These are phyloP conservation scores for Mus caroli DNA, from an alignment of 2,797 vertebrate genomes.

Conservation along the genomic window DNA sequence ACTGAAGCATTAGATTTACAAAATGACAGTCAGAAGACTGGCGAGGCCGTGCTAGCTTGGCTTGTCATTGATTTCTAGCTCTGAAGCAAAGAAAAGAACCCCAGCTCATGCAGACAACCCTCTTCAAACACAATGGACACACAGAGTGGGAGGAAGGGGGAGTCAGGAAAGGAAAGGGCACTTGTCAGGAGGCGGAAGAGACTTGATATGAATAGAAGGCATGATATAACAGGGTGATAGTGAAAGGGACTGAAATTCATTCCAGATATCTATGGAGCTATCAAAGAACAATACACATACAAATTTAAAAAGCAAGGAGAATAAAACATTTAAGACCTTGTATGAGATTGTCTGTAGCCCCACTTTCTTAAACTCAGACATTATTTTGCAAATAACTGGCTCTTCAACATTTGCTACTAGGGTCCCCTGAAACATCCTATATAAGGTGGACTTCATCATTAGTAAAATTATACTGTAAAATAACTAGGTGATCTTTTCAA, in stretches of 20 bases:
- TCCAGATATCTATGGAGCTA: not conserved
- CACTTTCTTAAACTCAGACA: conserved; percentile 33
- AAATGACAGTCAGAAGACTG: not conserved
- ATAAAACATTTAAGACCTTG: not conserved
- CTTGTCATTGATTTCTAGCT: not conserved
- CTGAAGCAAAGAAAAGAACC: not conserved
- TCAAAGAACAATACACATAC: not conserved
- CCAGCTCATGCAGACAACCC: not conserved
- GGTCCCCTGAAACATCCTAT: not conserved
- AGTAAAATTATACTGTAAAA: not conserved
- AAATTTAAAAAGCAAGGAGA: not conserved
- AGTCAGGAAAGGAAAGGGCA: not conserved
- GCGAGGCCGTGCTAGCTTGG: not conserved
- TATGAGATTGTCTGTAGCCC: not conserved
- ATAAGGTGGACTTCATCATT: not conserved
- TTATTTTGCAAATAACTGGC: conserved; percentile 37
- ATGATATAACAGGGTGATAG: not conserved
- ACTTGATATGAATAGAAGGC: not conserved
- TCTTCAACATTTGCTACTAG: not conserved
- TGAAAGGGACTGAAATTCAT: not conserved
- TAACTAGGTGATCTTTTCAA: not conserved
- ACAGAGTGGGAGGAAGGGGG: not conserved
- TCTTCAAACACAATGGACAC: not conserved
- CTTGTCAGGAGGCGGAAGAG: not conserved
- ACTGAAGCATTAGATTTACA: not conserved